Conservation (phyloP, 2,113 vertebrate genomes). For the Perognathus longimembris region DNA sequence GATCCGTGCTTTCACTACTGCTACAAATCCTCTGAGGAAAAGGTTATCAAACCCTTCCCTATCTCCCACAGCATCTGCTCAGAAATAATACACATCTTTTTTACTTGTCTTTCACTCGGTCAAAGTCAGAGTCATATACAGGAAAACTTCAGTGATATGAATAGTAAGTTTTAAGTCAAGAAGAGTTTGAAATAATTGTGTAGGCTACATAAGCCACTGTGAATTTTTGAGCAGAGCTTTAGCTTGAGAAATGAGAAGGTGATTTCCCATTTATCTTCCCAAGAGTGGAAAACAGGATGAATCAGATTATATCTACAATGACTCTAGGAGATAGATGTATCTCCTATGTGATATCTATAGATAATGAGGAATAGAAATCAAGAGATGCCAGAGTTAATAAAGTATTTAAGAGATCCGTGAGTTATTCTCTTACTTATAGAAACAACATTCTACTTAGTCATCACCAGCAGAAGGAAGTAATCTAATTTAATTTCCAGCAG, state of each 20-base stretch:
- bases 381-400: not conserved
- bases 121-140: not conserved
- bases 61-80: not conserved
- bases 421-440: not conserved
- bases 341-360: not conserved
- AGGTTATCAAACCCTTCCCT: not conserved
- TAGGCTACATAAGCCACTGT: not conserved
- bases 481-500: not conserved
- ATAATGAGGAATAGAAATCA: not conserved
- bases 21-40: not conserved
- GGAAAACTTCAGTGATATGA: not conserved
- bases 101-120: not conserved
- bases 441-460: not conserved
- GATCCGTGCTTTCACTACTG: not conserved
- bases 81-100: not conserved
- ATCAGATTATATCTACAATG: not conserved
- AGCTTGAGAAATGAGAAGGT: not conserved
- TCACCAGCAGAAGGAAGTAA: not conserved
- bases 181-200: not conserved
- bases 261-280: accelerated
- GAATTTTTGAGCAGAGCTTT: not conserved
- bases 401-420: not conserved
- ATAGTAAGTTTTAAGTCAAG: not conserved
- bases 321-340: not conserved
- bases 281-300: not conserved